These are phyloP conservation scores for Chionis minor DNA, from an alignment of 2,113 vertebrate genomes.

Conservation along the genomic window DNA sequence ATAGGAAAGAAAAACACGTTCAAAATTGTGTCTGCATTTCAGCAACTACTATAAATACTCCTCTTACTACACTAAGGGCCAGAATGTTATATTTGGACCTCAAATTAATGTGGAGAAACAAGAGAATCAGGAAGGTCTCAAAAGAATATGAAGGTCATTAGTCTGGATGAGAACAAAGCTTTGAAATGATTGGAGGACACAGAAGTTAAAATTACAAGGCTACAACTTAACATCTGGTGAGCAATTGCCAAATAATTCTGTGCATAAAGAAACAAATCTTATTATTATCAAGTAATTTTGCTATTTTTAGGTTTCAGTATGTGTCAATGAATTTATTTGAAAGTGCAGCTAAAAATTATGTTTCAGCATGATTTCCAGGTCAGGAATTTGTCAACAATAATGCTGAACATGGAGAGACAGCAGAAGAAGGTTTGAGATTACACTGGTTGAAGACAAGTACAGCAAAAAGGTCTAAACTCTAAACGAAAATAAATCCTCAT, in stretches of 20 bases:
- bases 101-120: not conserved
- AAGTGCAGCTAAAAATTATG: not conserved
- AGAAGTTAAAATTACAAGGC: not conserved
- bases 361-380: not conserved
- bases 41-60: not conserved
- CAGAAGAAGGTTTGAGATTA: not conserved
- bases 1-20: not conserved
- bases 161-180: not conserved
- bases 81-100: not conserved
- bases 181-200: not conserved
- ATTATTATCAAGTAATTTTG: not conserved
- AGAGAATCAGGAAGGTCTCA: not conserved
- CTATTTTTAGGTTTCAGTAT: not conserved
- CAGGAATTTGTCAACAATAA: not conserved
- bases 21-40: not conserved
- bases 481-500: rapidly evolving
- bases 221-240: not conserved
- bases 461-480: not conserved
- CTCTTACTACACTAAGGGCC: not conserved
- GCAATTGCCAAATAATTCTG: not conserved
- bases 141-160: not conserved
- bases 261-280: not conserved
- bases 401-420: not conserved
- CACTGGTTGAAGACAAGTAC: rapidly evolving
- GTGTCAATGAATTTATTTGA: not conserved